phyloP scores from a whole-genome alignment of 2,113 vertebrate species.

The Bucco capensis region DNA sequence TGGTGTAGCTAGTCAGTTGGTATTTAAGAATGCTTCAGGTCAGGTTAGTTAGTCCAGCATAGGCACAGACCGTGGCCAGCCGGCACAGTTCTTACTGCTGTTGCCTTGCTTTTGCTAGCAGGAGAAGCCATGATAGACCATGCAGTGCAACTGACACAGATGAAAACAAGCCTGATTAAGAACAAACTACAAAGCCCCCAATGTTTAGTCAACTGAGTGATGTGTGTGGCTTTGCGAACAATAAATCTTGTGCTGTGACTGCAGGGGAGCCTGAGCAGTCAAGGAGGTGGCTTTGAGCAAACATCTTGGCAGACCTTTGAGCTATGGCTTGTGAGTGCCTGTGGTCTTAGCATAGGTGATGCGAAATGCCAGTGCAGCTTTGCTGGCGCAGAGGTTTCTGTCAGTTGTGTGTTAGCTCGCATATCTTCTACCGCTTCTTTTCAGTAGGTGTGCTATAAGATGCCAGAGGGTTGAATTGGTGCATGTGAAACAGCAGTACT shows the following conservation, averaged over 20 bases:
- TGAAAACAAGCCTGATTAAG: background rate
- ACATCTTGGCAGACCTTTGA: background rate
- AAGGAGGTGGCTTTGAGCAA: background rate
- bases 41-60: background rate
- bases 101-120: background rate
- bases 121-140: background rate
- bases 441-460: background rate
- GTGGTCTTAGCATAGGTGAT: background rate
- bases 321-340: background rate
- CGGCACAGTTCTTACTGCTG: background rate
- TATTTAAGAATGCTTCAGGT: background rate
- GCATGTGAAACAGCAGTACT: background rate
- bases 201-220: accelerated
- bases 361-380: background rate
- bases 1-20: background rate
- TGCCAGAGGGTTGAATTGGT: background rate
- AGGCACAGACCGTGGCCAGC: background rate
- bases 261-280: background rate
- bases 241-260: background rate
- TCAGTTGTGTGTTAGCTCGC: background rate
- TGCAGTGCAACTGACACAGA: background rate
- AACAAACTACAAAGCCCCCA: accelerated
- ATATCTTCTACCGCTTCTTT: background rate
- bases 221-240: background rate
- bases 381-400: background rate